phyloP scores from a whole-genome alignment of 2,888 invertebrate genomes.

The Meganola albula region DNA sequence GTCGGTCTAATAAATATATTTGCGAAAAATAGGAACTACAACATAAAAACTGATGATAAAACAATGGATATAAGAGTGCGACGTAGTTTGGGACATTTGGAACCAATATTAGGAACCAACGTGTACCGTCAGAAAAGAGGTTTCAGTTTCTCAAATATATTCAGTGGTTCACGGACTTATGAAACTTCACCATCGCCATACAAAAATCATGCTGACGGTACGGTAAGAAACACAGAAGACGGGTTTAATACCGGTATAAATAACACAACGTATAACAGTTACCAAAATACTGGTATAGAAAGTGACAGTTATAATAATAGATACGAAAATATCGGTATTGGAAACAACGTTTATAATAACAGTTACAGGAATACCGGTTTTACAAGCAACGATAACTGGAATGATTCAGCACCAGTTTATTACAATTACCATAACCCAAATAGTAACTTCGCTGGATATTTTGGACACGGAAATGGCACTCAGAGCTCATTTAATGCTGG shows the following conservation, averaged over 20 bases:
- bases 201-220: too few relatives aligned
- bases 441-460: conserved; percentile 11
- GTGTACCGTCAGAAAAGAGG: too few relatives aligned
- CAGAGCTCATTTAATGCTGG: not conserved
- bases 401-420: conserved; percentile 1
- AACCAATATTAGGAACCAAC: too few relatives aligned
- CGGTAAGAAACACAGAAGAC: too few relatives aligned
- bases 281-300: not conserved
- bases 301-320: not conserved
- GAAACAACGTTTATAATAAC: not conserved
- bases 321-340: not conserved
- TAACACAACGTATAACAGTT: conserved; percentile 2
- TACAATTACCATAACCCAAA: conserved; percentile 20
- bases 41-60: conserved; percentile 26
- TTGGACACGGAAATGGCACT: not conserved
- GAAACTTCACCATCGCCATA: too few relatives aligned
- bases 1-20: conserved; percentile 31
- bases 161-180: too few relatives aligned
- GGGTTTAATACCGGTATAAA: not conserved
- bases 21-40: conserved; percentile 32
- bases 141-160: too few relatives aligned
- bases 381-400: too few relatives aligned
- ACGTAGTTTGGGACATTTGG: too few relatives aligned
- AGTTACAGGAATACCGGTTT: too few relatives aligned
- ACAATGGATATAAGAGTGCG: conserved; percentile 31